Conservation (phyloP, 2,888 invertebrate genomes). For the Aleiodes testaceus region DNA sequence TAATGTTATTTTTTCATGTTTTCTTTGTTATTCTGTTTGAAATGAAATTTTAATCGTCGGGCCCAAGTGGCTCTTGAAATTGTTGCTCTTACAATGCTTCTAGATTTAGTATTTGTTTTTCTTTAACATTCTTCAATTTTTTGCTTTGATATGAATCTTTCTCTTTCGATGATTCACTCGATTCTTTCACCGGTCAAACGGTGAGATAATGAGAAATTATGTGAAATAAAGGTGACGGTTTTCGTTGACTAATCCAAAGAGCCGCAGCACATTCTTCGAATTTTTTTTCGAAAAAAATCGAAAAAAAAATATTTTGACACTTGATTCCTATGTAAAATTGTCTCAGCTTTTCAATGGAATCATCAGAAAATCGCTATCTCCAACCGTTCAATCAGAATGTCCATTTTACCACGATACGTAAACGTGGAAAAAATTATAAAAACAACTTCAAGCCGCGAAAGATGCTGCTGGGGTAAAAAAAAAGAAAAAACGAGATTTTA, state of each 20-base stretch:
- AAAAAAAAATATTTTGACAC: too few species aligned
- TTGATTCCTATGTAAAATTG: too few species aligned
- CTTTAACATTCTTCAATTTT: not conserved
- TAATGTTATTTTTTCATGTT: constrained; percentile 11
- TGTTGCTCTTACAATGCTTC: constrained; percentile 12
- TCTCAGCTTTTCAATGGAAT: too few species aligned
- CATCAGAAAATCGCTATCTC: too few species aligned
- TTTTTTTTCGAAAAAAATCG: constrained; percentile 12
- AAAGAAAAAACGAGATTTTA: not conserved
- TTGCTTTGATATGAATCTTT: not conserved
- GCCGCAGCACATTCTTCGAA: not conserved
- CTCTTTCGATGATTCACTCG: not conserved
- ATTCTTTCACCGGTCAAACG: constrained; percentile 9
- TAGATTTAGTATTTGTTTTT: not conserved
- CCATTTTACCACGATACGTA: too few species aligned
- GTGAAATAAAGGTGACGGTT: constrained; percentile 51
- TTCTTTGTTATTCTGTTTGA: not conserved
- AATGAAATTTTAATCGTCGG: constrained; percentile 13
- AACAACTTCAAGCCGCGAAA: too few species aligned
- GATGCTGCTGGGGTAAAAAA: not conserved
- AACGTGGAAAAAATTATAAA: not conserved
- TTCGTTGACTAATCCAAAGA: constrained; percentile 33
- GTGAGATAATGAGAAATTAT: constrained; percentile 17
- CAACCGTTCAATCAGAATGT: too few species aligned
- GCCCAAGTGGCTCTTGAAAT: not conserved